Evolutionary conservation across 2,797 vertebrate species (phyloP).

Genomic region (Sebastolobus altivelis): DNA sequence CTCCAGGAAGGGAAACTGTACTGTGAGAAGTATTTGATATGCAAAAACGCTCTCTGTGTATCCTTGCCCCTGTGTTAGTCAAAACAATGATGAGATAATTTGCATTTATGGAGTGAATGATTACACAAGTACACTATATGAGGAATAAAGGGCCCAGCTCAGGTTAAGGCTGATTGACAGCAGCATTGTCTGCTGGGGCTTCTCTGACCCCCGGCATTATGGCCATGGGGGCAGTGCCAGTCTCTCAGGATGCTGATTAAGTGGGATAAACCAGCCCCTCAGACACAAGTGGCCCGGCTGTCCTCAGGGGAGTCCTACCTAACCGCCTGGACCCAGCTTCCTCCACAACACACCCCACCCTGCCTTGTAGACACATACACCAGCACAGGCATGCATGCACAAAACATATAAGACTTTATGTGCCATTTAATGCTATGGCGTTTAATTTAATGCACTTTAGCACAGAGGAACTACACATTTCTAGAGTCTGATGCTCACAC

Average conservation of each 20-base stretch:
- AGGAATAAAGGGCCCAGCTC: slow-evolving; percentile 76
- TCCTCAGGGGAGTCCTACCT: slow-evolving; percentile 73
- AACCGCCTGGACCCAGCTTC: slow-evolving; percentile 47
- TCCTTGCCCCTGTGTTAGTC: slow-evolving; percentile 62
- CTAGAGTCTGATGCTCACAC: not conserved
- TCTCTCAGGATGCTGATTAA: slow-evolving; percentile 86
- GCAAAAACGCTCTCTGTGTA: slow-evolving; percentile 53
- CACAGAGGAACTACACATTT: not conserved
- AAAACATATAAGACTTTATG: not conserved
- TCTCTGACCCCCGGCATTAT: slow-evolving; percentile 81
- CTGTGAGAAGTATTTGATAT: slow-evolving; percentile 56
- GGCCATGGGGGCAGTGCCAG: slow-evolving; percentile 81
- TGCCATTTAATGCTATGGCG: not conserved
- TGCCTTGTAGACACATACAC: not conserved
- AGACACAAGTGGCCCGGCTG: slow-evolving; percentile 75
- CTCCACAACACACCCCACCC: slow-evolving; percentile 31
- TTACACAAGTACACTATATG: slow-evolving; percentile 82
- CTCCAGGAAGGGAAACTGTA: slow-evolving; percentile 35
- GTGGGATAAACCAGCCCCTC: slow-evolving; percentile 82
- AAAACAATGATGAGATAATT: slow-evolving; percentile 81
- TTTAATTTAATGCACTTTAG: not conserved
- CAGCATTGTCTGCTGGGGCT: slow-evolving; percentile 76
- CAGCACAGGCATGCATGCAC: not conserved
- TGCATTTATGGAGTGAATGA: slow-evolving; percentile 85
- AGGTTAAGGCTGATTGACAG: slow-evolving; percentile 86